Base-by-base conservation (phyloP, 2,113 vertebrate genomes). In the Rhinogobius similis region DNA sequence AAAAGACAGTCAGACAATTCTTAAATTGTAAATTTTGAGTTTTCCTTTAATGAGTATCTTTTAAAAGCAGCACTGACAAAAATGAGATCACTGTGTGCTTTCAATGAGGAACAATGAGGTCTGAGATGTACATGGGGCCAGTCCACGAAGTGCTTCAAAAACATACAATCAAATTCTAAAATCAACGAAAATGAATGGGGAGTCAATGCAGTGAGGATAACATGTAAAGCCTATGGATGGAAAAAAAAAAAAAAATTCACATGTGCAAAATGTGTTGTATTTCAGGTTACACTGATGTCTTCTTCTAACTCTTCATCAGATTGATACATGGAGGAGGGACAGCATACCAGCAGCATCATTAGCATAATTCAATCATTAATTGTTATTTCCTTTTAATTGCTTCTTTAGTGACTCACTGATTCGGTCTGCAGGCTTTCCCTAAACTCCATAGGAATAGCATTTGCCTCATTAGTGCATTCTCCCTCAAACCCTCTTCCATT, bases 321-420 rank as follows among this genome's bases (percentile, higher is more conserved):
- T 83, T 83, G 82, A 86, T 85, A 82, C 86, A 80, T 78, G 78
- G 61, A 65, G 77, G 69, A 82, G 72, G 62, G 78, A 61, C 87
- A 67, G 84, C 66, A 75, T 80, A 73, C 67, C 23, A 76, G 67
- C 67, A 74, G 78, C 79, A 82, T 70, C 64, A 91, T 91, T 91
- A 86, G 87, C 88, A 91, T 89, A 91, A 91, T 89, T 87, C 84
- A 86, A 88, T 89, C 89, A 92, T 93, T 92, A 93, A 90, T 86
- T 90, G 86, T 81, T 73, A 77, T 79, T 83, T 82, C 76, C 68
- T 89, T 90, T 90, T 77, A 89, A 59, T 84, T 50, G 70, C 66
- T 77, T 76, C 77, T 88, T 88, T 56, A 81, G 82, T 82, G 72
- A 83, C 88, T 84, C 88, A 87, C 87, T 78, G 71, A 46, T 78